A percentile compares a stretch with the other conserved stretches of the same genome.
These are phyloP conservation scores for Nycticorax nycticorax DNA, from an alignment of 2,113 vertebrate species.

Conservation along the genomic window DNA sequence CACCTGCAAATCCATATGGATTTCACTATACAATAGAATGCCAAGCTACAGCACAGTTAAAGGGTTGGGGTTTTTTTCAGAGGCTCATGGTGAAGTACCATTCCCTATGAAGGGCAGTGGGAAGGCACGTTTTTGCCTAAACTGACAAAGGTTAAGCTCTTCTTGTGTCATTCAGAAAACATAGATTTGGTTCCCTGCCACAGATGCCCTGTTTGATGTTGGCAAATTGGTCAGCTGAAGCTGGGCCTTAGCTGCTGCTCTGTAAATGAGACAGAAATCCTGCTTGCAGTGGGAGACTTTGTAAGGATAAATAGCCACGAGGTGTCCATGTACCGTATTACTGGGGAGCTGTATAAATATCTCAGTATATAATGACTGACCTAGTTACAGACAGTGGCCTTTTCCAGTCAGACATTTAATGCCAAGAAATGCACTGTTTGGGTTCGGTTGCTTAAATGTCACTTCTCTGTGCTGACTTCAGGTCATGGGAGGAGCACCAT, in stretches of 20 bases:
- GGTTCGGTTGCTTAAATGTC: constrained; percentile 48
- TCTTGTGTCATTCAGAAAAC: background rate
- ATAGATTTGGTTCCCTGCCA: background rate
- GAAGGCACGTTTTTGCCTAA: background rate
- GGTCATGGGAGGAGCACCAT: background rate
- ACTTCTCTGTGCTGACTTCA: background rate
- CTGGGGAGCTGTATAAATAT: constrained; percentile 50
- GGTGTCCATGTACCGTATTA: background rate
- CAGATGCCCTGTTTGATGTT: background rate
- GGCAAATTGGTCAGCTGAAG: background rate
- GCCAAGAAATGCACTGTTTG: constrained; percentile 42
- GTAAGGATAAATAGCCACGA: background rate
- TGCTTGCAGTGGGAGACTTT: background rate
- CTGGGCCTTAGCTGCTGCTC: background rate
- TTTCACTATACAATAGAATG: background rate
- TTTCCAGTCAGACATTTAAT: constrained; percentile 42
- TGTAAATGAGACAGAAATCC: background rate
- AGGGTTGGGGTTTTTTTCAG: background rate
- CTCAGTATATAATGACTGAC: constrained; percentile 22
- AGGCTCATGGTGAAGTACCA: background rate
- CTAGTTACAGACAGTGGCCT: constrained; percentile 19
- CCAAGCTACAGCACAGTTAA: background rate
- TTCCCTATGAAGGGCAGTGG: background rate
- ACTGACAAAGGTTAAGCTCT: background rate
- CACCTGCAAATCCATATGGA: background rate